Base-by-base conservation (phyloP, 2,113 vertebrate genomes). In the Clinocottus analis region DNA sequence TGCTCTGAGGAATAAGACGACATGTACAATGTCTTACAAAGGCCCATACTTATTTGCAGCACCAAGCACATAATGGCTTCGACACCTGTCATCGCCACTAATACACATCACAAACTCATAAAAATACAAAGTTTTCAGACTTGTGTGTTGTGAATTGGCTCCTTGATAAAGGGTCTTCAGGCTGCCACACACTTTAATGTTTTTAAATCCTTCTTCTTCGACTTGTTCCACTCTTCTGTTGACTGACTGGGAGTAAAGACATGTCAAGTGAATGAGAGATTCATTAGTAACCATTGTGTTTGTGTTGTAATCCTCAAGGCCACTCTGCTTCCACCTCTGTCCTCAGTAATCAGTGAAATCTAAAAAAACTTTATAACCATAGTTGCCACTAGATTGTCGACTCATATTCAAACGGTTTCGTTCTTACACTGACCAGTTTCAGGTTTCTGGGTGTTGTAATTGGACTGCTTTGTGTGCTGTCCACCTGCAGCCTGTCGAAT, bases 381-480 rank as follows among this genome's bases (percentile, higher is more conserved):
- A 59, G 12, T 23, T 70, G 16, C 35, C 13, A 35, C 96, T 88
- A 97, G 87, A 96, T 92, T 23, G 93, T 93, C 49, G 96, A 97
- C 83, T 97, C 96, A 63, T 77, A 94, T 75, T 95, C 88, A 75
- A 93, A 93, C 87, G 93, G 89, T 89, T 95, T 96, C 70, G 41
- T 72, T 92, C 93, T 96, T 66, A 93, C 84, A 55, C 88, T 85
- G 83, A 93, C 95, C 77, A 96, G 80, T 62, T 90, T 53, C n/a
- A 75, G 29, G 25, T 0, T 73, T 67, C 53, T 86, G 1, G 16
- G 19, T 5, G 51, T 41, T 12, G 33, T n/a, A 1, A 0, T 68
- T 1, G 86, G 87, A 76, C 85, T 96, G 77, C 94, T 96, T n/a
- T 95, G 95, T 47, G 95, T 61, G 91, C 95, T 96, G 75, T 97